These are phyloP conservation scores for Zaprionus davidi DNA, from an alignment of 1,140 invertebrate genomes.

Conservation along the genomic window DNA sequence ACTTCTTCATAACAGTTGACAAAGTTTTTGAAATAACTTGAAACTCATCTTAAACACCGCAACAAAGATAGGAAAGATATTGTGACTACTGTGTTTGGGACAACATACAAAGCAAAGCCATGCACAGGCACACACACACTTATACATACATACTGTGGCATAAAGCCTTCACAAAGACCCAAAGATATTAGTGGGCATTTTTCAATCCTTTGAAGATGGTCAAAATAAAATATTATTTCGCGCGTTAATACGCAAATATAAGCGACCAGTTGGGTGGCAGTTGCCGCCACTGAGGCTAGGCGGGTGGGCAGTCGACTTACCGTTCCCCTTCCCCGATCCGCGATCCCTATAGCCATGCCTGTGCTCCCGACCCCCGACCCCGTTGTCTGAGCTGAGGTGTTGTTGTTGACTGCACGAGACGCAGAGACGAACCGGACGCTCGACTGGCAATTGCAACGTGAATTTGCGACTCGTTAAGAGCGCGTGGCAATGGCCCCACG, in stretches of 20 bases:
- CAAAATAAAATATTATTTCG: slow-evolving; percentile 83
- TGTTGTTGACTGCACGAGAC: slow-evolving; percentile 73
- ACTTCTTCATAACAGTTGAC: not conserved
- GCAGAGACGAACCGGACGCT: slow-evolving; percentile 7
- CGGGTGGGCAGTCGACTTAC: slow-evolving; percentile 54
- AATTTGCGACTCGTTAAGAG: slow-evolving; percentile 79
- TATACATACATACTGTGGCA: slow-evolving; percentile 18
- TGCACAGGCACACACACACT: slow-evolving; percentile 7
- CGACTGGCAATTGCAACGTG: slow-evolving; percentile 68
- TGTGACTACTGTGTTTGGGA: not conserved
- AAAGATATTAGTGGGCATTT: slow-evolving; percentile 82
- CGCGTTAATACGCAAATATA: slow-evolving; percentile 82
- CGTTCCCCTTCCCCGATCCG: not conserved
- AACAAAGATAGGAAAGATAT: not conserved
- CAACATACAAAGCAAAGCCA: not conserved
- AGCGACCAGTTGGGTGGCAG: slow-evolving; percentile 74
- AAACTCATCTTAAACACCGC: not conserved
- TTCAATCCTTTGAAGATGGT: slow-evolving; percentile 81
- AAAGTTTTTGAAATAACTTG: not conserved
- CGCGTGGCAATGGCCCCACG: slow-evolving; percentile 58
- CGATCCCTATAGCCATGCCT: not conserved
- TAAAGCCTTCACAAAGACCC: slow-evolving; percentile 77
- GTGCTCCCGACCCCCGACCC: slow-evolving; percentile 37
- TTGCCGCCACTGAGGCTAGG: slow-evolving; percentile 45
- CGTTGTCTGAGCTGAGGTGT: slow-evolving; percentile 22